Evolutionary conservation across 2,888 invertebrate genomes (phyloP).

Genomic region (Dromius quadrimaculatus): DNA sequence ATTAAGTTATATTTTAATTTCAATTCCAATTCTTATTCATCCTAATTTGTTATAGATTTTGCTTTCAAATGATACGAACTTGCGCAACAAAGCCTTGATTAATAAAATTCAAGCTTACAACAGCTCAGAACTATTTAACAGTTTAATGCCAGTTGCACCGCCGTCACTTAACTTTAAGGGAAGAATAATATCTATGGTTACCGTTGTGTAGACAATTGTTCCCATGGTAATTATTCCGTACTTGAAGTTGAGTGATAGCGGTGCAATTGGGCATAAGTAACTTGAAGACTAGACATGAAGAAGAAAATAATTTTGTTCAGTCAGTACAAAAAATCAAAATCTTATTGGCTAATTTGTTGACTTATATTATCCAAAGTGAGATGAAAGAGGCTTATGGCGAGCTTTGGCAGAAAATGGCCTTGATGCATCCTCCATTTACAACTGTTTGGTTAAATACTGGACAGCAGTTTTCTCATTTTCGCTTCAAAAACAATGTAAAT

Average conservation of each 20-base stretch:
- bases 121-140: constrained; percentile 58
- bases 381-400: constrained; percentile 40
- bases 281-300: background rate
- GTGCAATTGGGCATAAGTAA: too few relatives aligned
- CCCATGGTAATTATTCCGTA: too few relatives aligned
- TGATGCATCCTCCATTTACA: constrained; percentile 28
- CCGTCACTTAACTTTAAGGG: too few relatives aligned
- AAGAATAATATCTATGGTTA: too few relatives aligned
- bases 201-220: too few relatives aligned
- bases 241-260: too few relatives aligned
- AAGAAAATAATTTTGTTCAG: background rate
- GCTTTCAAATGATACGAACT: constrained; percentile 72
- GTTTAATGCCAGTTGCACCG: too few relatives aligned
- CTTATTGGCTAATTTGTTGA: constrained; percentile 24
- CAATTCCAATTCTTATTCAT: constrained; percentile 29
- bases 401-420: constrained; percentile 32
- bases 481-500: constrained; percentile 35
- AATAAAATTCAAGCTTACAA: constrained; percentile 65
- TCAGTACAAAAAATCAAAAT: constrained; percentile 37
- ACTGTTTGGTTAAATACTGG: constrained; percentile 37
- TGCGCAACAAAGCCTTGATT: constrained; percentile 71
- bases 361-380: constrained; percentile 25
- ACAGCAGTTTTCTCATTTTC: constrained; percentile 25
- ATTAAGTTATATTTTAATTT: background rate
- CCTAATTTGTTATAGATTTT: constrained; percentile 67